Evolutionary conservation across 2,888 invertebrate genomes (phyloP), one percentile per base, ranked within the genome.

Genomic region (Parelbella ahira): DNA sequence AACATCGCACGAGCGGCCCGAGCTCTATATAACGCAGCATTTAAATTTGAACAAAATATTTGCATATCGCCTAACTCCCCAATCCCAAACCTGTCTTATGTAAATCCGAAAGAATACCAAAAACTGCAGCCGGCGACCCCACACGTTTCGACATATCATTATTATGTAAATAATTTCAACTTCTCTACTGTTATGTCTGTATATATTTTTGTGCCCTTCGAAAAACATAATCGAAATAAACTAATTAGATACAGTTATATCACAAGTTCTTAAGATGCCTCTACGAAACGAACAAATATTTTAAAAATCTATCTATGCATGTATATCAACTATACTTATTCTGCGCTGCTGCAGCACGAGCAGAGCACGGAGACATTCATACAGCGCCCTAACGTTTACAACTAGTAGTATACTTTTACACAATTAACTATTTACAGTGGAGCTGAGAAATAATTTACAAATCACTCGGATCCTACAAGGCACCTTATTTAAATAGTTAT

Each of bases 251-350:
- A 84, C 77, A 79, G 73, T 80, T 83, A 81, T 86, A 87, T 87
- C 87, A 87, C 87, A 87, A 83, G 74, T 80, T 77, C 77, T 79
- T 80, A 84, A 82, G 79, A 83, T 79, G 82, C 79, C 79, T 84
- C 83, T 78, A 83, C 76, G 76, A 81, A 84, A 80, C 78, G 80
- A 82, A 86, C 79, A 83, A 79, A 81, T 78, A 80, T 75, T 75
- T 75, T 69, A 63, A 63, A 68, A 70, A 67, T 73, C 73, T 78
- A 79, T 66, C 67, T 75, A 71, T 65, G 67, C 62, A 71, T 65
- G 67, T 62, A 75, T 67, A 68, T 60, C 58, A 68, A 68, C 69
- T 75, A 56, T 51, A 49, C 52, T 71, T 68, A 56, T 53, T 50
- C 50, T 72, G 66, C 67, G 62, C 63, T 69, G 71, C 65, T 36